Evolutionary conservation across 1,140 invertebrate species (phyloP).

Genomic region (Andricus grossulariae): DNA sequence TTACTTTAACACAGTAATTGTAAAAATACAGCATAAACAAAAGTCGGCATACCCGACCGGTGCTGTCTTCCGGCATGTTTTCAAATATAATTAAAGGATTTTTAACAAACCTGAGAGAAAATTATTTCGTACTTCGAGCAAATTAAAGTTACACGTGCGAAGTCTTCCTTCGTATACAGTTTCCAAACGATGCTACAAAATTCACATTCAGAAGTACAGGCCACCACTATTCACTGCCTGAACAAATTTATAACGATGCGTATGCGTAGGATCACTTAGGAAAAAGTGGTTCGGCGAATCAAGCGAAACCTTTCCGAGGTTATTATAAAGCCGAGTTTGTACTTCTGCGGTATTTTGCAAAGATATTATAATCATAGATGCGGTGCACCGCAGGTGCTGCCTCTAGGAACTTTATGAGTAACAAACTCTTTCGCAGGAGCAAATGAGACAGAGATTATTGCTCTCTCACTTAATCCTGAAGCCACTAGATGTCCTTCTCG

Average conservation of each 20-base stretch:
- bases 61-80: constrained; percentile 32
- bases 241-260: constrained; percentile 18
- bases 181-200: neutral
- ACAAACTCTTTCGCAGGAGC: too few relatives aligned
- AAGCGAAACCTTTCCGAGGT: neutral
- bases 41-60: constrained; percentile 26
- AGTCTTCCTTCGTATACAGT: constrained; percentile 9
- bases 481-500: too few relatives aligned
- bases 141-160: neutral
- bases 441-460: too few relatives aligned
- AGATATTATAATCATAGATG: too few relatives aligned
- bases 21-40: constrained; percentile 29
- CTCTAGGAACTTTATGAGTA: too few relatives aligned
- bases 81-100: constrained; percentile 26
- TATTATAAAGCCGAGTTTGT: neutral
- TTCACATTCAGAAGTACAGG: neutral
- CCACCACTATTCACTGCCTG: neutral
- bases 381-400: too few relatives aligned
- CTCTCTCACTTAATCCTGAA: too few relatives aligned
- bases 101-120: constrained; percentile 2
- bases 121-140: neutral
- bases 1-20: neutral
- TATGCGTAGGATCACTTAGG: neutral
- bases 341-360: too few relatives aligned
- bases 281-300: neutral